Conservation (phyloP, 2,888 invertebrate species). For the Cheilosia pagana region DNA sequence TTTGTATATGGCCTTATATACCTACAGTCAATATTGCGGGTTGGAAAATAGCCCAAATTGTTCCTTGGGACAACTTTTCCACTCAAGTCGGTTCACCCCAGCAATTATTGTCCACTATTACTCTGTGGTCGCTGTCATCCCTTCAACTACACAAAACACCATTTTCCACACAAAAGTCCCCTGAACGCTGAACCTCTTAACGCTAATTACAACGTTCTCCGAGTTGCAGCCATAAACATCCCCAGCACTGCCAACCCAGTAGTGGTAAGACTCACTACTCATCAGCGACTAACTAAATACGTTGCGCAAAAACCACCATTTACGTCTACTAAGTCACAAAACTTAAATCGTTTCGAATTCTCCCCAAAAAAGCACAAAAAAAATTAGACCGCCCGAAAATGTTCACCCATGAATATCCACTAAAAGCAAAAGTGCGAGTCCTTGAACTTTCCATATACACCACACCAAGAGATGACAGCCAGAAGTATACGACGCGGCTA, state of each 20-base stretch:
- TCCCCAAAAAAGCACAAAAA: background rate
- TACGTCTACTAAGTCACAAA: constrained; percentile 55
- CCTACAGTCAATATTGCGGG: too few species aligned
- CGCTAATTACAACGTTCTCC: constrained; percentile 64
- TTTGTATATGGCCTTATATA: too few species aligned
- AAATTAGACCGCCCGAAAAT: constrained; percentile 44
- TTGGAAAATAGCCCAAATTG: too few species aligned
- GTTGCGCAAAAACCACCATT: constrained; percentile 45
- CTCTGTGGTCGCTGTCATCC: constrained; percentile 50
- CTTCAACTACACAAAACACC: constrained; percentile 36
- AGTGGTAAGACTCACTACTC: background rate
- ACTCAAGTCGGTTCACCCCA: constrained; percentile 20
- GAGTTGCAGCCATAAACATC: constrained; percentile 55
- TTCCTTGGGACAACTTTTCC: too few species aligned
- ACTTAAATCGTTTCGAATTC: constrained; percentile 62
- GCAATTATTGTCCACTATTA: constrained; percentile 63
- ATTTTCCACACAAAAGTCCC: background rate
- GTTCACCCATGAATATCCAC: constrained; percentile 47
- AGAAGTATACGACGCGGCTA: background rate
- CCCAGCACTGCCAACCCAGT: constrained; percentile 22
- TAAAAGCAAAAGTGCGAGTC: constrained; percentile 32
- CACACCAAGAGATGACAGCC: constrained; percentile 29
- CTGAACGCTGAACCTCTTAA: constrained; percentile 41
- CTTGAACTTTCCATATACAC: constrained; percentile 61
- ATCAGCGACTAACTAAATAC: constrained; percentile 45